Evolutionary conservation across 2,888 invertebrate genomes (phyloP).

Genomic region (Tiliacea citrago): DNA sequence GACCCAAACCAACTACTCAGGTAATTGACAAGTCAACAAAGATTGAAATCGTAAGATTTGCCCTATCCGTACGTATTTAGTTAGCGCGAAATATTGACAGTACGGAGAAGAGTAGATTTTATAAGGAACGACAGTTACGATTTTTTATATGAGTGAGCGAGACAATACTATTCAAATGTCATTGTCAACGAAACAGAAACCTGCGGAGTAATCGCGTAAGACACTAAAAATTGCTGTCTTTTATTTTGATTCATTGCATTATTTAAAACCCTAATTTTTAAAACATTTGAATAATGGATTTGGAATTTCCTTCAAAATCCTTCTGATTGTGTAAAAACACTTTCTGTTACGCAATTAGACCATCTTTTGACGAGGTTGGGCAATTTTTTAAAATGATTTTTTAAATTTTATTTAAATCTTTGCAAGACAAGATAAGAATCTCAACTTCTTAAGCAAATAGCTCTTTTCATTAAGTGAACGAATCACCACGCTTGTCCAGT

Average conservation of each 20-base stretch:
- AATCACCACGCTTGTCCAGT: not conserved
- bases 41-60: not conserved
- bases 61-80: no score
- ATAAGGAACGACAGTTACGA: not conserved
- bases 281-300: not conserved
- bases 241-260: not conserved
- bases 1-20: constrained; percentile 22
- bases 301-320: not conserved
- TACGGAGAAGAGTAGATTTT: not conserved
- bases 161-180: not conserved
- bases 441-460: no score
- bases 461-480: no score
- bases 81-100: not conserved
- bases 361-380: no score
- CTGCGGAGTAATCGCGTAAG: not conserved
- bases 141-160: not conserved
- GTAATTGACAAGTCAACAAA: constrained; percentile 12
- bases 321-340: not conserved
- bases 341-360: not conserved
- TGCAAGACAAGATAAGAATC: not conserved
- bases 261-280: not conserved
- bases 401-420: not conserved
- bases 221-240: not conserved
- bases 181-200: not conserved
- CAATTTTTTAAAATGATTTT: no score